phyloP scores from a whole-genome alignment of 2,113 vertebrate species.

The Microtus montanus region DNA sequence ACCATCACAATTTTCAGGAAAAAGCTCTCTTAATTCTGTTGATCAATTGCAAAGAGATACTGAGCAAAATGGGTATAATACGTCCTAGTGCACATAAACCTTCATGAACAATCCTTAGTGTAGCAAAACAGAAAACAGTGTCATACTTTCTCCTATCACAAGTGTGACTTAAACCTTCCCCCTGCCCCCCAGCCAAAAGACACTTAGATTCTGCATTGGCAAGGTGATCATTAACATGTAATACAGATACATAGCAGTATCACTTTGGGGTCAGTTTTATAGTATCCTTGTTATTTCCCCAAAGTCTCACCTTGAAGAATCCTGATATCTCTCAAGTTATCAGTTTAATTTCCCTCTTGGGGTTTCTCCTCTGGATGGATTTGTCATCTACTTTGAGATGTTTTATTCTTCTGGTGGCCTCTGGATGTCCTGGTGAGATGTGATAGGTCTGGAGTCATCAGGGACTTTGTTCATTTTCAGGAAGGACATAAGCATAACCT shows the following conservation, averaged over 20 bases:
- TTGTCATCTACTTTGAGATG: neutral
- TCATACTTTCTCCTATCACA: neutral
- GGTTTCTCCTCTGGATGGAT: neutral
- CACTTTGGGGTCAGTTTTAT: neutral
- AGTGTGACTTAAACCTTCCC: neutral
- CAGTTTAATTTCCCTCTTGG: neutral
- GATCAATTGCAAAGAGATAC: neutral
- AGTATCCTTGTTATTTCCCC: neutral
- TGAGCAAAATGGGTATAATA: neutral
- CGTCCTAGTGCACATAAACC: neutral
- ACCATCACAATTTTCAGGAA: neutral
- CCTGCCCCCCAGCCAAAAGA: neutral
- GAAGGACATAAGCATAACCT: neutral
- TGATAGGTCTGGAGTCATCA: neutral
- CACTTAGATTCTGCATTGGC: neutral
- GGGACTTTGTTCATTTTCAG: neutral
- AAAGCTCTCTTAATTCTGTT: neutral
- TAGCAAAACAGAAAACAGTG: neutral
- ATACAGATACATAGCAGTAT: too few species aligned
- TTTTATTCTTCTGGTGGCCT: neutral
- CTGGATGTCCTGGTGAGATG: neutral
- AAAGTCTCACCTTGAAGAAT: neutral
- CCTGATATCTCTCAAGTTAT: neutral
- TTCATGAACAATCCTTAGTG: neutral
- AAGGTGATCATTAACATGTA: neutral